These are phyloP conservation scores for Tragelaphus scriptus DNA, from an alignment of 2,113 vertebrate genomes.

Conservation along the genomic window DNA sequence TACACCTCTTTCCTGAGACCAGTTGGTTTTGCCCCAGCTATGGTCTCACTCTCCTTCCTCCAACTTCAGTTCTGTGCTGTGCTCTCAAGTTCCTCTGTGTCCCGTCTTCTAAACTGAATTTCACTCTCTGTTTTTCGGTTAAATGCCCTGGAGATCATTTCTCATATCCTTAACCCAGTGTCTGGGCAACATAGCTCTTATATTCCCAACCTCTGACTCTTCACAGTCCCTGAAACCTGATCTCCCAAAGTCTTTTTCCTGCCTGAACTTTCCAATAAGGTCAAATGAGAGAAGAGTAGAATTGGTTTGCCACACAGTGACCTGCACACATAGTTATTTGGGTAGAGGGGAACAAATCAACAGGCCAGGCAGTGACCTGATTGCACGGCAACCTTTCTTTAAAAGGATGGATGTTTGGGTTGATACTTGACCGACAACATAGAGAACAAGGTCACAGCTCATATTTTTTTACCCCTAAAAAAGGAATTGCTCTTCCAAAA, in stretches of 20 bases:
- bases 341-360: neutral
- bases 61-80: neutral
- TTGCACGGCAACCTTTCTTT: conserved; percentile 11
- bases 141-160: neutral
- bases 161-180: neutral
- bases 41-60: neutral
- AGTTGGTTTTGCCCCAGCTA: neutral
- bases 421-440: conserved; percentile 57
- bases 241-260: neutral
- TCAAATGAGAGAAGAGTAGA: neutral
- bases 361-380: neutral
- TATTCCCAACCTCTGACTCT: neutral
- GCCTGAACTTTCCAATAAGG: neutral
- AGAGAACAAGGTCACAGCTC: conserved; percentile 57
- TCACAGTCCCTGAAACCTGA: neutral
- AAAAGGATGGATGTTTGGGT: conserved; percentile 31
- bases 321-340: neutral
- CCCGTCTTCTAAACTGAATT: neutral
- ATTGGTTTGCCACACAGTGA: neutral
- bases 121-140: neutral
- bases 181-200: neutral
- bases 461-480: conserved; percentile 60
- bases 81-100: neutral
- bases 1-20: neutral
- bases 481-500: conserved; percentile 69